Base-by-base conservation (phyloP, 2,888 invertebrate species). In the Macroteleia sp. region DNA sequence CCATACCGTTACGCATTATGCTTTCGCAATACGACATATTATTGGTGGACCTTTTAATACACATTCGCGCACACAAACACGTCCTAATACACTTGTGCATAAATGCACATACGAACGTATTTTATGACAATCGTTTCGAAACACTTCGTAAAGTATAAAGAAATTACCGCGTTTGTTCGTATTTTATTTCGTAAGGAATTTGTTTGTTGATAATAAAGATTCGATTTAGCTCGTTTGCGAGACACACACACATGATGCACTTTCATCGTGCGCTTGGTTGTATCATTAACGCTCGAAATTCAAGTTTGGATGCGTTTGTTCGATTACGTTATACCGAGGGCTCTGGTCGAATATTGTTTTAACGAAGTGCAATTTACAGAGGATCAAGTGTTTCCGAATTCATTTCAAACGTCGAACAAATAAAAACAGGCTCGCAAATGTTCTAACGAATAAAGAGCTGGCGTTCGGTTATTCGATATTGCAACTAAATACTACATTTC, bases 361-460 rank as follows among this genome's bases (percentile, higher is more conserved):
- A 67, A 67, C 56, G 19, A 56, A 54, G 66, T 44, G 20, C 66
- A 54, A 44, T 66, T 52, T 52, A 42, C 41, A 30, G 50, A 17
- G 41, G 39, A 61, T 61, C 62, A 42, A 50, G 52, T 52, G 39
- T 50, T 64, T 64, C 50, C 50, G 52, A 50, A 41, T 50, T 39
- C 19, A 30, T 12, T 64, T n/a, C 39, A 39, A 48, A 14, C 19
- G 42, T 17, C 3, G 12, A 9, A 25, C 61, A 46, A 61, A 46
- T 48, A 42, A 46, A 61, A 34, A 34, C 14, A 25, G 10, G 44
- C 12, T 32, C 44, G 42, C 16, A 59, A 32, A 32, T 32, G 57
- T 20, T 32, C 57, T n/a, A 30, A 10, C 57, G 20, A 32, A 32
- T 44, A 32, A 44, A 28, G 28, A 30, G 30, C 16, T 3, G 10